Percentiles rank a stretch among this genome's conserved stretches.
Conservation (phyloP, 1,140 invertebrate genomes). For the Ips typographus region DNA sequence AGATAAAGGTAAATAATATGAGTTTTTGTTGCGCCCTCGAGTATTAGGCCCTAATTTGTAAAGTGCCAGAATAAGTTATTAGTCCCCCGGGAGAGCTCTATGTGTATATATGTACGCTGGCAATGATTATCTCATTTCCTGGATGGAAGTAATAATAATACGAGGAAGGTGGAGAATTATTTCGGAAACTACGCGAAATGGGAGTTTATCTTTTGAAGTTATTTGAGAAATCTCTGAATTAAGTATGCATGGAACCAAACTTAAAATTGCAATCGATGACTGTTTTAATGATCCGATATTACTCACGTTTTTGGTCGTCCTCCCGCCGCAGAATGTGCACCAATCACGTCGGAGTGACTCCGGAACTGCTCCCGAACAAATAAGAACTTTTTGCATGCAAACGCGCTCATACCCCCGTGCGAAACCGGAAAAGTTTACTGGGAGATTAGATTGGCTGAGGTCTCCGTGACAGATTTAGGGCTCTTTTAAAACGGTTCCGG, state of each 20-base stretch:
- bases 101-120: constrained; percentile 9
- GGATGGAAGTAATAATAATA: constrained; percentile 13
- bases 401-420: not conserved
- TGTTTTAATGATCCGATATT: not conserved
- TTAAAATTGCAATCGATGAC: constrained; percentile 3
- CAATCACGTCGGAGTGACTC: constrained; percentile 18
- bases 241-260: no score
- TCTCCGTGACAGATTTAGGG: constrained; percentile 21
- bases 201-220: no score
- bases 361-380: constrained; percentile 20
- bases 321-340: not conserved
- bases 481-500: constrained; percentile 21
- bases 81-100: constrained; percentile 16
- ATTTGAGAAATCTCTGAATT: no score
- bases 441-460: constrained; percentile 26
- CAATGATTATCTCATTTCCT: constrained; percentile 13
- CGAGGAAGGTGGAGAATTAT: not conserved
- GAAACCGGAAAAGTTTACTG: constrained; percentile 30
- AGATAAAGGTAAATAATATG: constrained; percentile 29
- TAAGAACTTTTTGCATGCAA: constrained; percentile 26
- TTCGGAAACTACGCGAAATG: not conserved
- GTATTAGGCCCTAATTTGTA: constrained; percentile 29
- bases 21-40: constrained; percentile 22
- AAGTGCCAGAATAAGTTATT: constrained; percentile 24
- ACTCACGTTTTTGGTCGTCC: not conserved